Percentiles rank a stretch among this genome's conserved stretches.
These are phyloP conservation scores for Muricea muricata DNA, from an alignment of 92 coral and sea anemone genomes.

Conservation along the genomic window DNA sequence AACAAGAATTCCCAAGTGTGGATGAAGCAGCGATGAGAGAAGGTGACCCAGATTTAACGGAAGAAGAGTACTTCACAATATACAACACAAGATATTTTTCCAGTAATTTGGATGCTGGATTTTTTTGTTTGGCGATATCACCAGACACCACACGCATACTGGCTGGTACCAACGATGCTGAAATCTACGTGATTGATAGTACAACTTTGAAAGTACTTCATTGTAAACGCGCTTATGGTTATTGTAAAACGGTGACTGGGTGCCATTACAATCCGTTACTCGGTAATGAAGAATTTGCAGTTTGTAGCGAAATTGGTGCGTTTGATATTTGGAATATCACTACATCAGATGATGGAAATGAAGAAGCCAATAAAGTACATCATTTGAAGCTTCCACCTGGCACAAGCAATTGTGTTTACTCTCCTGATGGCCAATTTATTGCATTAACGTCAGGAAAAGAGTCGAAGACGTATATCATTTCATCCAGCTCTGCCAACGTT, in stretches of 20 bases:
- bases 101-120: conserved; percentile 27
- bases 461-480: neutral
- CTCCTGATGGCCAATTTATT: conserved; percentile 2
- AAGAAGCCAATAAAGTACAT: neutral
- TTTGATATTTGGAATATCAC: conserved; percentile 17
- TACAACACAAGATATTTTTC: conserved; percentile 27
- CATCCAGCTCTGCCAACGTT: neutral
- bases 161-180: conserved; percentile 25
- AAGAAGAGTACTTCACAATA: conserved; percentile 18
- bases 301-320: conserved; percentile 1
- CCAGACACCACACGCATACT: conserved; percentile 11
- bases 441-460: neutral
- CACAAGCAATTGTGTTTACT: conserved; percentile 20
- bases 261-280: conserved; percentile 4
- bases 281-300: conserved; percentile 9
- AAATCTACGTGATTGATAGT: conserved; percentile 20
- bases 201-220: neutral
- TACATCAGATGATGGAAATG: neutral
- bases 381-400: conserved; percentile 11
- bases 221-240: conserved; percentile 11
- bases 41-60: neutral
- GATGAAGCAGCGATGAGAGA: conserved; percentile 1
- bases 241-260: neutral
- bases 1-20: conserved; percentile 29
- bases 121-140: neutral